Conservation (phyloP, 1,140 invertebrate species). For the Sycophaga agraensis region DNA sequence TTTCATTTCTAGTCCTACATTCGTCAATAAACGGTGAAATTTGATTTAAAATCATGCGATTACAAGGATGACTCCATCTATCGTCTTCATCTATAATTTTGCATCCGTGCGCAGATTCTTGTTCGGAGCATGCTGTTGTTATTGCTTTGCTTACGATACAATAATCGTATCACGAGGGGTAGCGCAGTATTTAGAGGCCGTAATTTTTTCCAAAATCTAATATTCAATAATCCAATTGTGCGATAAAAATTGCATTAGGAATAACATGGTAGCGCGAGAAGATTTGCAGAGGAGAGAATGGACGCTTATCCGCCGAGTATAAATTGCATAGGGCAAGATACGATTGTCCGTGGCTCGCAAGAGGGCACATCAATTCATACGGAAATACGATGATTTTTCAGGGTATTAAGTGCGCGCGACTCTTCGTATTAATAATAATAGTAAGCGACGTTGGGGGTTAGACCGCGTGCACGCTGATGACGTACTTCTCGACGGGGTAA, state of each 20-base stretch:
- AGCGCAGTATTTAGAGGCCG: too few species aligned
- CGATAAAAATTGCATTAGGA: conserved; percentile 1
- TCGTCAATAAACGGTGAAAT: too few species aligned
- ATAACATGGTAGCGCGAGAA: too few species aligned
- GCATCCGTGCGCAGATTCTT: too few species aligned
- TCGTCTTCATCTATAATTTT: too few species aligned
- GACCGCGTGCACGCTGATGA: conserved; percentile 17
- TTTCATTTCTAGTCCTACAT: too few species aligned
- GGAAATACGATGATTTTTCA: conserved; percentile 46
- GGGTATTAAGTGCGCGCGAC: conserved; percentile 47
- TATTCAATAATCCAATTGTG: neutral
- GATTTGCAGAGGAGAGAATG: neutral
- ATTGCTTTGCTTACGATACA: too few species aligned
- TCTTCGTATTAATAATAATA: conserved; percentile 53
- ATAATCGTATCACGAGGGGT: too few species aligned
- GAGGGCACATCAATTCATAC: conserved; percentile 35
- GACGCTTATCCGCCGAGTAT: conserved; percentile 16
- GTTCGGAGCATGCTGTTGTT: too few species aligned
- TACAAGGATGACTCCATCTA: too few species aligned
- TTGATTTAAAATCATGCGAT: too few species aligned
- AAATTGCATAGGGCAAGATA: conserved; percentile 25
- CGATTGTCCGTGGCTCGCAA: conserved; percentile 8
- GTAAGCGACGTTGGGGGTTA: conserved; percentile 30
- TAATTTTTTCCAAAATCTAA: neutral
- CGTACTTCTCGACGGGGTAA: conserved; percentile 30